Base-by-base conservation (phyloP, 2,797 vertebrate genomes). In the Rousettus madagascariensis region DNA sequence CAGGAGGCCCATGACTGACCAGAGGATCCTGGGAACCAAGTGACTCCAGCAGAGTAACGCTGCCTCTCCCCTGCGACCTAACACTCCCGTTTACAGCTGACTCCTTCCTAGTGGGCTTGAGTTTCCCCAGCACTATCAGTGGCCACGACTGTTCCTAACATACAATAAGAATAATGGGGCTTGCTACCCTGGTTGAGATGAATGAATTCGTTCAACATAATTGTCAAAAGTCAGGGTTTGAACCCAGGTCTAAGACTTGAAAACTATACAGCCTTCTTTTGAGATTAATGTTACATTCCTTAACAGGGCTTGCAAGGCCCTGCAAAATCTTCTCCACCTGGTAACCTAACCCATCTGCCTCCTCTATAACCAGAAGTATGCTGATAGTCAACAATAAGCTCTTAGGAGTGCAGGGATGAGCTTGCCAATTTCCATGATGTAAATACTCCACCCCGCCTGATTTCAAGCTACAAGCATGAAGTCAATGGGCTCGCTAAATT, bases 291-390 rank as follows among this genome's bases (percentile, higher is more conserved):
- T 71, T 78, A 57, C 77, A 26, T 78, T 80, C 79, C 10, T 68
- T 84, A 30, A 41, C 6, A 26, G 51, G 43, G 55, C n/a, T 75
- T 86, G 19, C 33, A 57, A 94, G 30, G 30, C 41, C 57, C 71
- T 95, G 55, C 16, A 85, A 84, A 79, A 92, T 51, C 82, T 63
- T 84, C 53, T 86, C 82, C 16, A 84, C 59, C 65, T 69, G 71
- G 68, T 51, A 89, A 77, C 17, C 38, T 86, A 92, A 78, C 8
- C 68, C 43, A 85, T 46, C 80, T 46, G 46, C n/a, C 68, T 46
- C 36, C 77, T n/a, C 71, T 46, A 55, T 51, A 43, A 63, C 19
- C 82, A 69, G 43, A 94, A 55, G 12, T 17, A 13, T 24, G 43
- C 61, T n/a, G 9, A n/a, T 87, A 78, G 19, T 20, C 55, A 79